Base-by-base conservation (phyloP, 2,888 invertebrate species). In the Linnaemya vulpina region DNA sequence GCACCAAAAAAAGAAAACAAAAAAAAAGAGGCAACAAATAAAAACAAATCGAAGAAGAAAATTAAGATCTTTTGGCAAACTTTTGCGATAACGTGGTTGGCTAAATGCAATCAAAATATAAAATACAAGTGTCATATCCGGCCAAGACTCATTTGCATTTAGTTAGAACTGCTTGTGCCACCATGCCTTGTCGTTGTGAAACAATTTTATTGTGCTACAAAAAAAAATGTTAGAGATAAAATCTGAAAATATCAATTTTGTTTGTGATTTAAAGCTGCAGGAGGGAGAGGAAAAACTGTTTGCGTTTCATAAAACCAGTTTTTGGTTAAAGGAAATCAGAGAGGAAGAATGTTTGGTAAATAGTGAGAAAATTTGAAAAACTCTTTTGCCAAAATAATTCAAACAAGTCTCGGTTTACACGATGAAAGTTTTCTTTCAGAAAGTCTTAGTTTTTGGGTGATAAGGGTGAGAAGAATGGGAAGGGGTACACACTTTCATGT, bases 71-170 rank as follows among this genome's bases (percentile, higher is more conserved):
- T 15, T 84, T 80, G 62, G 68, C 74, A 67, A n/a, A 40, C 25
- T 63, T 71, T 15, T 63, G 51, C 22, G 10, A n/a, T 68, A 38
- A 70, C 20, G 77, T 71, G 35, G 58, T 63, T 73, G 77, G 53
- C 65, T 71, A 79, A 85, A 75, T 82, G 78, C 78, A 82, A 78
- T 83, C 79, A 77, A 78, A 70, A 77, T 83, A 76, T 53, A 68
- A 73, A 71, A 80, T 60, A 80, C 83, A 77, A 87, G 84, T 86
- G 82, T 82, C 86, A 86, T 73, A 80, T 86, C 86, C 86, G 86
- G 38, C 74, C 82, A 70, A 79, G 22, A 84, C 76, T 79, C 58
- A 86, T 87, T 87, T 87, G 84, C 87, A 87, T 87, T 87, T 76
- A 63, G 67, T 83, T 84, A n/a, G 70, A 77, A 1, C 40, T 49